phyloP scores from a whole-genome alignment of 2,888 invertebrate genomes.

The Metellina segmentata region DNA sequence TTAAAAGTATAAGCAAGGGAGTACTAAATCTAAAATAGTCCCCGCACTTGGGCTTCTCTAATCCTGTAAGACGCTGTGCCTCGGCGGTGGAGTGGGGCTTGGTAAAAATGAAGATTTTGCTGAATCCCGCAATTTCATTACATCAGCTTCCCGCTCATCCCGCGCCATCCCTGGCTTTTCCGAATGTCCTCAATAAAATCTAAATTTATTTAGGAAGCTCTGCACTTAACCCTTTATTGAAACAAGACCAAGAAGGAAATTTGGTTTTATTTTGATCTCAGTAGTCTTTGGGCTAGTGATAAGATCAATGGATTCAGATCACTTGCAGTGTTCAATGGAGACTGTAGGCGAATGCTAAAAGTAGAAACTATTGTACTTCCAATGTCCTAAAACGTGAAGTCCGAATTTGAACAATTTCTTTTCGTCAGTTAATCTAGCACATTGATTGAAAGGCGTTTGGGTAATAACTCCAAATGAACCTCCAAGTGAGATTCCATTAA shows the following conservation, averaged over 20 bases:
- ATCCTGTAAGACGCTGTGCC: slow-evolving; percentile 62
- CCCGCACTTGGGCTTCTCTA: slow-evolving; percentile 60
- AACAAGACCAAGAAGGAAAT: not conserved
- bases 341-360: too few relatives aligned
- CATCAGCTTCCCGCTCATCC: slow-evolving; percentile 29
- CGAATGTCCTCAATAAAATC: slow-evolving; percentile 71
- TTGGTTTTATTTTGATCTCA: too few relatives aligned
- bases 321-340: too few relatives aligned
- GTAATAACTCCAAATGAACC: too few relatives aligned
- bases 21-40: slow-evolving; percentile 72
- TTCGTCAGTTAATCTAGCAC: too few relatives aligned
- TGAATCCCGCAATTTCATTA: slow-evolving; percentile 76
- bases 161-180: slow-evolving; percentile 18
- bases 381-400: too few relatives aligned
- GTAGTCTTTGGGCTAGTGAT: too few relatives aligned
- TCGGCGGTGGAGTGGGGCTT: slow-evolving; percentile 34
- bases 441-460: too few relatives aligned
- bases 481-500: too few relatives aligned
- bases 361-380: too few relatives aligned
- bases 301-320: too few relatives aligned
- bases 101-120: slow-evolving; percentile 72
- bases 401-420: too few relatives aligned
- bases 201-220: slow-evolving; percentile 69
- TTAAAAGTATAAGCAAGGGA: slow-evolving; percentile 73
- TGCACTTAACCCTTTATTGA: slow-evolving; percentile 58